These are phyloP conservation scores for Petrosia ficiformis DNA, from an alignment of 37 sponge, comb jelly and placozoan species.

Conservation along the genomic window DNA sequence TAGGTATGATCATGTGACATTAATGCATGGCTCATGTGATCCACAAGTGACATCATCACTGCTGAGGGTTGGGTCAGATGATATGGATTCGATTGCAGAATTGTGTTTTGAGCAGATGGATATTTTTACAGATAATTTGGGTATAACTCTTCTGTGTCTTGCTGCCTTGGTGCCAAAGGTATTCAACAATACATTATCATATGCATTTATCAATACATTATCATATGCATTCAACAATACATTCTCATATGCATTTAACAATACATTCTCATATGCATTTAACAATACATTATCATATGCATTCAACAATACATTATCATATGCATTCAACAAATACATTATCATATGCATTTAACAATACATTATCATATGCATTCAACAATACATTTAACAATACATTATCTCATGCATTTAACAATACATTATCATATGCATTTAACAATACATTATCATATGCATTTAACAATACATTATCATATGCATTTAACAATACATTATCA, in stretches of 20 bases:
- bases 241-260: not conserved
- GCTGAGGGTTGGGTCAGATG: not conserved
- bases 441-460: no score
- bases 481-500: no score
- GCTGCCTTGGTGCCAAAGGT: slow-evolving; percentile 52
- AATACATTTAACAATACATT: no score
- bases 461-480: no score
- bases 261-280: no score
- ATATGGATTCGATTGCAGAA: slow-evolving; percentile 2
- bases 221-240: not conserved
- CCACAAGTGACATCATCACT: not conserved
- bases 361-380: no score
- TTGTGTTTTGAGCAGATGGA: slow-evolving; percentile 40
- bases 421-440: no score
- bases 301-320: no score
- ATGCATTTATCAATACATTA: not conserved
- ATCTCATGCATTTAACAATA: no score
- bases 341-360: no score
- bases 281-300: no score
- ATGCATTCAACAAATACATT: no score
- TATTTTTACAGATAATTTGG: not conserved
- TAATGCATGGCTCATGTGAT: not conserved
- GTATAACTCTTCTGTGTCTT: slow-evolving; percentile 29
- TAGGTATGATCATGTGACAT: not conserved
- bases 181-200: not conserved